A percentile compares a stretch with the other conserved stretches of the same genome.
phyloP scores from a whole-genome alignment of 2,113 vertebrate genomes.

The Hassar affinis region DNA sequence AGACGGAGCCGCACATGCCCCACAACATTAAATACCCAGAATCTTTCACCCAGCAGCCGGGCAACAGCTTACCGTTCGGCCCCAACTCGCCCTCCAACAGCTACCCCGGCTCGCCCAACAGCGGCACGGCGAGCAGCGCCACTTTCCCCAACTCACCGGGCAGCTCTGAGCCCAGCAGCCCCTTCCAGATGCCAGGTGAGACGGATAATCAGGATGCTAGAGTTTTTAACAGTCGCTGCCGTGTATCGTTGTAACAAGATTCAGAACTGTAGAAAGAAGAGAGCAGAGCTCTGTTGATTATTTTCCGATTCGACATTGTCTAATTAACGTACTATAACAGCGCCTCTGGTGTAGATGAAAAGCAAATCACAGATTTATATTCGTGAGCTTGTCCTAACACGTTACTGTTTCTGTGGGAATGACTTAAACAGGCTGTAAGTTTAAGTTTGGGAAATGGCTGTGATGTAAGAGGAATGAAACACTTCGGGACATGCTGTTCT shows the following conservation, averaged over 20 bases:
- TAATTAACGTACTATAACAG: not conserved
- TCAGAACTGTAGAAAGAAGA: not conserved
- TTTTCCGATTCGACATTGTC: not conserved
- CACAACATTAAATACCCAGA: conserved; percentile 97
- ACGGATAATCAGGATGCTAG: not conserved
- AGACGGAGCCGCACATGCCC: conserved; percentile 95
- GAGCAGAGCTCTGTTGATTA: not conserved
- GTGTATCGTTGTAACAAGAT: not conserved
- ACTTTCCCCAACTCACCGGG: conserved; percentile 94
- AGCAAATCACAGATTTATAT: not conserved
- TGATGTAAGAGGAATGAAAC: not conserved
- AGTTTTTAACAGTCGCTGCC: not conserved
- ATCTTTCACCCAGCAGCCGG: conserved; percentile 76
- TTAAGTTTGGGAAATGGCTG: not conserved
- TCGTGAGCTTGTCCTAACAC: not conserved
- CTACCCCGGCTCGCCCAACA: conserved; percentile 91
- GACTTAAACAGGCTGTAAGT: not conserved
- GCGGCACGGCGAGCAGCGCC: conserved; percentile 78
- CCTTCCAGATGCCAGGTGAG: conserved; percentile 97
- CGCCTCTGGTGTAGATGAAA: not conserved
- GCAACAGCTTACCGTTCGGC: conserved; percentile 78
- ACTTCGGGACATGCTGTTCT: not conserved
- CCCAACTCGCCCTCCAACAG: conserved; percentile 84
- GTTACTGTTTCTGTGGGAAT: not conserved
- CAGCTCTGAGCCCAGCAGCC: conserved; percentile 93